A percentile compares a stretch with the other conserved stretches of the same genome.
These are phyloP conservation scores for Mythimna albipuncta DNA, from an alignment of 2,888 invertebrate species.

Conservation along the genomic window DNA sequence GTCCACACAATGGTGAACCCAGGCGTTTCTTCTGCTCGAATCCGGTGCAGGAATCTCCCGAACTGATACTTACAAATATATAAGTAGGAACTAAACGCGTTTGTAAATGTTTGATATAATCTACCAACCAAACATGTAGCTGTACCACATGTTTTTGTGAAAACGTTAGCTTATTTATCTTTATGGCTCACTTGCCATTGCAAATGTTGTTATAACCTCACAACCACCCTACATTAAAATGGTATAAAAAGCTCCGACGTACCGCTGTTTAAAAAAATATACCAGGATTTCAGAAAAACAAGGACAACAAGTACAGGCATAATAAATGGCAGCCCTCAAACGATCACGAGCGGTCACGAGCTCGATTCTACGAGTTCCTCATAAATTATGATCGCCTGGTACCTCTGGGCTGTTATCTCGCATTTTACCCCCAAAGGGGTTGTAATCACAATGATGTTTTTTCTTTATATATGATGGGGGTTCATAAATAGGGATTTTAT, in stretches of 20 bases:
- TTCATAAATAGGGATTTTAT: neutral
- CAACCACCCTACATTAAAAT: neutral
- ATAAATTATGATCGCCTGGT: conserved; percentile 52
- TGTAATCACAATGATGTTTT: conserved; percentile 26
- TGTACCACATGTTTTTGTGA: neutral
- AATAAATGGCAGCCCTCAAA: conserved; percentile 35
- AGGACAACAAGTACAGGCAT: conserved; percentile 2
- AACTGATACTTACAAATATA: neutral
- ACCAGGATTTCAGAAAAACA: neutral
- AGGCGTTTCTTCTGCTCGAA: no score
- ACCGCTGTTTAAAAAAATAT: neutral
- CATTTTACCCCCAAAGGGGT: conserved; percentile 29
- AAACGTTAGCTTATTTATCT: neutral
- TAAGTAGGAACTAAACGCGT: neutral
- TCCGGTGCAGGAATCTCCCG: no score
- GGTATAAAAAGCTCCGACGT: neutral
- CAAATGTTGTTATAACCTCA: neutral
- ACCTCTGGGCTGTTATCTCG: conserved; percentile 29
- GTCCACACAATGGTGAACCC: no score
- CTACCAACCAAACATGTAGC: neutral
- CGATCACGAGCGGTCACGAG: conserved; percentile 11
- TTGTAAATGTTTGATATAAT: neutral
- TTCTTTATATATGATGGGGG: conserved; percentile 13
- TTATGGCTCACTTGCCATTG: neutral
- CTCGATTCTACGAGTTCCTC: conserved; percentile 29